Evolutionary conservation across 2,888 invertebrate species (phyloP), one percentile per base, ranked within the genome.

Genomic region (Eupeodes latifasciatus): DNA sequence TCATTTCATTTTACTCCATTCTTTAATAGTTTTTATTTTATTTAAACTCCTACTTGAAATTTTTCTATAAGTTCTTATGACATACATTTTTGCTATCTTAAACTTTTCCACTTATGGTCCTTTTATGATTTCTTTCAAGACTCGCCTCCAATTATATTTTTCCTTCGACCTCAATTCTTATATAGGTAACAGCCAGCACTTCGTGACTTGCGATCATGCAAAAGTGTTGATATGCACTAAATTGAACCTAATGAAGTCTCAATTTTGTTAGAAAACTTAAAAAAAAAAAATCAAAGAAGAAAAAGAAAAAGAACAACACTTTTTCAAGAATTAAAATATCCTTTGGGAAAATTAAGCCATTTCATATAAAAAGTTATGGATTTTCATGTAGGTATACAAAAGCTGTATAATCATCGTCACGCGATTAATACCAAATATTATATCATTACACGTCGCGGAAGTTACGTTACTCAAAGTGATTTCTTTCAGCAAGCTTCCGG

Each of bases 351-450:
- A 87, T 87, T 80, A 87, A 87, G 87, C 77, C 87, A 83, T 87
- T 87, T 83, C 57, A 4, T n/a, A 47, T 66, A 47, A 14, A 79
- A 62, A n/a, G 36, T 69, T 83, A 40, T 40, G 61, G 51, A 66
- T 72, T 80, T 85, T 36, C 27, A 66, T 59, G 27, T 27, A 66
- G 53, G 27, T 27, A 27, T 27, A 27, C 76, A 12, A 9, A 34
- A n/a, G 19, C 6, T 61, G 77, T 78, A 27, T 27, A 88, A 85
- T 88, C 84, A 88, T 11, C 74, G 81, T 81, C 88, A 88, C 88
- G 88, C 88, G 88, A 88, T 88, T 88, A 85, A 85, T 76, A 75
- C 77, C 75, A 81, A 88, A 88, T 88, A 88, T 88, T 88, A 88
- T 88, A 88, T 88, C 88, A 88, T 88, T 81, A 84, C 71, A 84